Percentiles rank a stretch among this genome's conserved stretches.
Conservation (phyloP, 2,888 invertebrate genomes). For the Hoplodrina blanda region DNA sequence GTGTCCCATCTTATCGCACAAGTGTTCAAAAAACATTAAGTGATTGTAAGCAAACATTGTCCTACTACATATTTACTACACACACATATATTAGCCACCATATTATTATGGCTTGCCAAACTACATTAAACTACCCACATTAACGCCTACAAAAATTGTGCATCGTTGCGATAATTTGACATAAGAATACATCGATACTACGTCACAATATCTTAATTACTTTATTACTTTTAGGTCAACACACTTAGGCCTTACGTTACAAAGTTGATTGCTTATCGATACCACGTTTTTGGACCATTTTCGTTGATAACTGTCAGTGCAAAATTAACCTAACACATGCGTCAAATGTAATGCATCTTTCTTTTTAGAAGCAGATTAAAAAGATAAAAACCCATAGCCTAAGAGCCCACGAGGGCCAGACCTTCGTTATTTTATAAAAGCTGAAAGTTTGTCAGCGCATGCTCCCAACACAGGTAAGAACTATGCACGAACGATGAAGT, state of each 20-base stretch:
- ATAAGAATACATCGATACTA: slow-evolving; percentile 32
- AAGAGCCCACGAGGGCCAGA: too few species aligned
- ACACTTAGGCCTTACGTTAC: slow-evolving; percentile 50
- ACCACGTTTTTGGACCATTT: slow-evolving; percentile 40
- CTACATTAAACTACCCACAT: slow-evolving; percentile 20
- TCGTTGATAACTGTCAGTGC: slow-evolving; percentile 25
- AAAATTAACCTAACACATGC: not conserved
- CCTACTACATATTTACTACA: too few species aligned
- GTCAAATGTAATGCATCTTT: not conserved
- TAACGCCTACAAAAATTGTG: slow-evolving; percentile 52
- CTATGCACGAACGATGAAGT: too few species aligned
- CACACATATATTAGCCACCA: slow-evolving; percentile 7
- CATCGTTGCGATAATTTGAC: slow-evolving; percentile 69
- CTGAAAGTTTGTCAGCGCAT: too few species aligned
- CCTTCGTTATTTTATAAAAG: too few species aligned
- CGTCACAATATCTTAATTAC: slow-evolving; percentile 20
- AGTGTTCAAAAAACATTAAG: not conserved
- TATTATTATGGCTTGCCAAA: not conserved
- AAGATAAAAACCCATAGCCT: too few species aligned
- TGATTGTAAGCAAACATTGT: slow-evolving; percentile 8
- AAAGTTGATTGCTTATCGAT: slow-evolving; percentile 61
- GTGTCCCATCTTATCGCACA: not conserved
- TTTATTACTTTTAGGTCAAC: slow-evolving; percentile 56
- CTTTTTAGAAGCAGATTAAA: too few species aligned
- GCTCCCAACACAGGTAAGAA: too few species aligned